A percentile compares a stretch with the other conserved stretches of the same genome.
phyloP scores from a whole-genome alignment of 2,888 invertebrate species.

The Limnephilus rhombicus region DNA sequence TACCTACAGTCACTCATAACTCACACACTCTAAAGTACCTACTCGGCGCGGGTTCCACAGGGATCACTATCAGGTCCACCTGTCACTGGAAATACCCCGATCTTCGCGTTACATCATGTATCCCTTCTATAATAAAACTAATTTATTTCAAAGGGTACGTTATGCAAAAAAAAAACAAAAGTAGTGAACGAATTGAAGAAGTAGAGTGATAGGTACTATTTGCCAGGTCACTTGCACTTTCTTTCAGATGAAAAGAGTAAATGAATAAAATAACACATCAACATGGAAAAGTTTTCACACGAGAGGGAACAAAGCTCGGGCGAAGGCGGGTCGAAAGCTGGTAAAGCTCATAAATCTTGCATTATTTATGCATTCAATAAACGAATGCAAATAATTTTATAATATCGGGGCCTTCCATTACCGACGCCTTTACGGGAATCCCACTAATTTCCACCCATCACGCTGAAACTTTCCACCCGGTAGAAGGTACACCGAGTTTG shows the following conservation, averaged over 20 bases:
- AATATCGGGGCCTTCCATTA: not conserved
- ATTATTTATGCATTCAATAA: not conserved
- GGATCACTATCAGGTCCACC: not conserved
- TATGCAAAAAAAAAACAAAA: not conserved
- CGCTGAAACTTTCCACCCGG: not conserved
- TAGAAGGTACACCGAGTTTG: not conserved
- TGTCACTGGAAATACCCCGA: not conserved
- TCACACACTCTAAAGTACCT: not conserved
- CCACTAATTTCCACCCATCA: not conserved
- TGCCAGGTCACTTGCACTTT: too few relatives aligned
- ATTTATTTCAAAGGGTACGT: not conserved
- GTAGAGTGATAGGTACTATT: too few relatives aligned
- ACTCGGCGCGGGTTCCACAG: conserved; percentile 14
- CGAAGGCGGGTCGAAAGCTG: not conserved
- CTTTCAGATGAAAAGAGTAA: not conserved
- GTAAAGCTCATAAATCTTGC: not conserved
- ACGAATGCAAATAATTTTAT: not conserved
- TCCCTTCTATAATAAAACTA: not conserved
- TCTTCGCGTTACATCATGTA: not conserved
- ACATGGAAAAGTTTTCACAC: not conserved
- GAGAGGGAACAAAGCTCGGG: not conserved
- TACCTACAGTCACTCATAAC: not conserved
- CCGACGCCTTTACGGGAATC: too few relatives aligned
- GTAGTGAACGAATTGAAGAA: too few relatives aligned
- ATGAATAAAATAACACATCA: not conserved